phyloP scores from a whole-genome alignment of 2,797 vertebrate species.

The Melopsittacus undulatus region DNA sequence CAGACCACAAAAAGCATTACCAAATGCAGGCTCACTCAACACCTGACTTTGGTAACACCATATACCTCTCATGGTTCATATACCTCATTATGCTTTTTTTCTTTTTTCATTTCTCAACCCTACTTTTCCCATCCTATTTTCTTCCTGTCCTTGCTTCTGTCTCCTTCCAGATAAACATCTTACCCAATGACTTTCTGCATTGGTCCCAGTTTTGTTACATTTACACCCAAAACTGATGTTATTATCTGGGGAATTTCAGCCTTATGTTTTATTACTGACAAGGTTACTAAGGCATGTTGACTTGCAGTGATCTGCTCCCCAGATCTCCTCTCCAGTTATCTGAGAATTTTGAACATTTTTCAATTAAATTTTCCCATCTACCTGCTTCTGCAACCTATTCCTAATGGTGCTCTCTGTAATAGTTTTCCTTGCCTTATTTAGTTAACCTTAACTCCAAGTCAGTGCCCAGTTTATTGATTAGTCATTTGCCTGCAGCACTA shows the following conservation, averaged over 20 bases:
- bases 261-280: neutral
- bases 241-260: accelerated
- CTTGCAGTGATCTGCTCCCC: neutral
- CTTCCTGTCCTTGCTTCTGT: neutral
- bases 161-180: neutral
- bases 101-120: neutral
- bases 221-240: neutral
- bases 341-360: neutral
- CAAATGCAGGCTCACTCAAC: neutral
- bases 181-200: neutral
- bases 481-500: neutral
- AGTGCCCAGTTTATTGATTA: neutral
- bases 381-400: neutral
- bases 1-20: neutral
- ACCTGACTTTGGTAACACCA: neutral
- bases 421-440: neutral
- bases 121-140: neutral
- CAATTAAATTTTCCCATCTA: neutral
- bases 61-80: neutral
- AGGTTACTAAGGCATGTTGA: neutral
- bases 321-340: neutral
- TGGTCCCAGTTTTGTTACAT: neutral
- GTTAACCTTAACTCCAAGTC: neutral
- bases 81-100: accelerated
- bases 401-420: neutral